Percentiles rank a stretch among this genome's conserved stretches.
These are phyloP conservation scores for Junonia oenone DNA, from an alignment of 2,888 invertebrate genomes.

Conservation along the genomic window DNA sequence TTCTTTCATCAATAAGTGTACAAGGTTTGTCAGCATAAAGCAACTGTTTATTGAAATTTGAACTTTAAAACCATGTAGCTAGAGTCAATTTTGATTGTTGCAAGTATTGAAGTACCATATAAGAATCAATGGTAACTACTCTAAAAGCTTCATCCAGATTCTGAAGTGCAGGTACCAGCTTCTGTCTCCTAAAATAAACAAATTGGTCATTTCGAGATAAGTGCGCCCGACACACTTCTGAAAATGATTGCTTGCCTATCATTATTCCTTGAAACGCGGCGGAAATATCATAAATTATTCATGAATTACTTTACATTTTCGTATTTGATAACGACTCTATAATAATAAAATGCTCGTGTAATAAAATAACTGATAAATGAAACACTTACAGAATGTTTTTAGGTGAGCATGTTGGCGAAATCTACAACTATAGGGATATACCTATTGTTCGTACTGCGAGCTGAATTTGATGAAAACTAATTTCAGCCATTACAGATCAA, in stretches of 20 bases:
- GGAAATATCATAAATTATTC: not conserved
- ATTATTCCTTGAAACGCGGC: not conserved
- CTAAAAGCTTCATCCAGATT: constrained; percentile 66
- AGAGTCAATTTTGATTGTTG: constrained; percentile 35
- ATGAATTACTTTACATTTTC: not conserved
- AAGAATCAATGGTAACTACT: constrained; percentile 60
- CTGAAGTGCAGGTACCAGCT: constrained; percentile 75
- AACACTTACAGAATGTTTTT: no score
- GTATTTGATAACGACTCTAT: not conserved
- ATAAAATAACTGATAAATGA: not conserved
- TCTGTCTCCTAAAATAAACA: constrained; percentile 76
- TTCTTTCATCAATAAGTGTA: constrained; percentile 40
- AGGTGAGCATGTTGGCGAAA: no score
- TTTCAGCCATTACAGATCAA: no score
- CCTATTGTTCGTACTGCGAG: no score
- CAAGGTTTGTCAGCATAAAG: constrained; percentile 57
- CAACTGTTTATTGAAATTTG: constrained; percentile 27
- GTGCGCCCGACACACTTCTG: constrained; percentile 32
- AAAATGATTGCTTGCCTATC: constrained; percentile 17
- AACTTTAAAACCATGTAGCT: constrained; percentile 19
- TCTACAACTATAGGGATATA: no score
- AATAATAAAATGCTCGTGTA: not conserved
- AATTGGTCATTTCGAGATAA: constrained; percentile 70
- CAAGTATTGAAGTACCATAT: constrained; percentile 52
- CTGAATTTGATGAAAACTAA: no score